Base-by-base conservation (phyloP, 2,888 invertebrate species). In the Apamea monoglypha region DNA sequence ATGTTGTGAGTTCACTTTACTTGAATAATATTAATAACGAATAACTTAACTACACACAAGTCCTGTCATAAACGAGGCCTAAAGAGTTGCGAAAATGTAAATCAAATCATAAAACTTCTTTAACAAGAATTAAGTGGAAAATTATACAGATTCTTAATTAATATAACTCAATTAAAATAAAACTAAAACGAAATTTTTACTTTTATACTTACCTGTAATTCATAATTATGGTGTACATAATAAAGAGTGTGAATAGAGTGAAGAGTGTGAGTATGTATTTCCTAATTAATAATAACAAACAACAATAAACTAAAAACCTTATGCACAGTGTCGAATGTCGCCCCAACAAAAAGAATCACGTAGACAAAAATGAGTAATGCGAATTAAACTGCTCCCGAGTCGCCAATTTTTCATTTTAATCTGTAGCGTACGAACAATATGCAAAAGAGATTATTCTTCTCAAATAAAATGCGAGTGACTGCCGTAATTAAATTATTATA, bases 341-440 rank as follows among this genome's bases (percentile, higher is more conserved):
- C 10, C 14, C 5, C 32, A 50, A 36, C 53, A 70, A 40, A 74
- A 84, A 83, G 61, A 70, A 85, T 67, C 74, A 72, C 76, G 76
- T 44, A 36, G 66, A 74, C 87, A 74, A 83, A 85, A 86, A 80
- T 89, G 78, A 86, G 74, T 86, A 82, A 89, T 81, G 80, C 77
- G 81, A 80, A 80, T 86, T 76, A 88, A 82, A 88, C 76, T 76
- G 82, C 69, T 81, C 84, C 80, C 82, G 77, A 84, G 88, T 86
- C 70, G 81, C 47, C 67, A 69, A 69, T 85, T 80, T 86, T 89
- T 88, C 82, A 89, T 86, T 88, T 82, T 81, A 88, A 88, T 80
- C 82, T 70, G 72, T 73, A 81, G 59, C 86, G 77, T 73, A 85
- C 85, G 82, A 82, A 89, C 78, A 89, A 83, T 86, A 82, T 77